Base-by-base conservation (phyloP, 1,140 invertebrate species). In the Heliconius hermathena region DNA sequence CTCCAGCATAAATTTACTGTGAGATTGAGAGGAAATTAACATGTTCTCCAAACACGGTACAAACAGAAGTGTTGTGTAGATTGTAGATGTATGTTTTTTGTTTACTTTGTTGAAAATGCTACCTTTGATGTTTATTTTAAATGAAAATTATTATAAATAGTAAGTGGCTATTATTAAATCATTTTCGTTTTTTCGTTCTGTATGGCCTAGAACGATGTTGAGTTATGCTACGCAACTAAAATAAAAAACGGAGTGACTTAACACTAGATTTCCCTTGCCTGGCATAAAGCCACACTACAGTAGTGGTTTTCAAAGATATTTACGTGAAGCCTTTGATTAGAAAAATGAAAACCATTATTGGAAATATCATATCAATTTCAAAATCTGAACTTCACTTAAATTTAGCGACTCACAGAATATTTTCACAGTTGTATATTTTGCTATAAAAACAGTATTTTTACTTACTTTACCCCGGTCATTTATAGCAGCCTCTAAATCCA, bases 401-500 rank as follows among this genome's bases (percentile, higher is more conserved):
- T 60, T 60, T 60, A 11, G 20, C 26, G 9, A 13, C 57, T 22
- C 57, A 4, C 57, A 22, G 22, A 26, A 66, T 66, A 66, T 66
- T 66, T 26, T 66, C 13, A 66, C 26, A 66, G 13, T 66, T 66
- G 13, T 60, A 46, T 22, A 60, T 22, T 26, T 60, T 9, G 60
- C 60, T 66, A 29, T 66, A 16, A 66, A 52, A 66, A 66, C 60
- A 29, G 22, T 66, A 66, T 66, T 66, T 66, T 66, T 66, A 66
- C 22, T 66, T 72, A 72, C 9, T 72, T 72, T 72, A 41, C 71
- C 8, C 36, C 36, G 71, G 71, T 72, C 71, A 72, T 72, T 72
- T 41, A 41, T 72, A 38, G 33, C 29, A 41, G n/a, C 33, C 71
- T 72, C 71, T 72, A 72, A 72, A 72, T 72, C 71, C 71, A 72